phyloP scores from a whole-genome alignment of 2,797 vertebrate genomes.

The Sebastes ruberrimus region DNA sequence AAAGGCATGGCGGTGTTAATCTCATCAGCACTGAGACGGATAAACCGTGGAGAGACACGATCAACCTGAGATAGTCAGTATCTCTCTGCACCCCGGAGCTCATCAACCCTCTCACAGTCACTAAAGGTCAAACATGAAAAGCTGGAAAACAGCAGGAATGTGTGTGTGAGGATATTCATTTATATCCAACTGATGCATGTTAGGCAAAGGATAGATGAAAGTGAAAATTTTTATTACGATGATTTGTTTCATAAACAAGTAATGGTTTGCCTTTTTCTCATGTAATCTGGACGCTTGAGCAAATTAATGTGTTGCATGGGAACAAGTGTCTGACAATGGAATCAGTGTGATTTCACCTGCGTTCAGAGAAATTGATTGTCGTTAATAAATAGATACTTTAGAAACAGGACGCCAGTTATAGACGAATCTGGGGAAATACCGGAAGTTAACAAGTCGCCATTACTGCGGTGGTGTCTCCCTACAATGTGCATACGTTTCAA shows the following conservation, averaged over 20 bases:
- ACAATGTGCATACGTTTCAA: too few relatives aligned
- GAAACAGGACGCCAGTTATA: not conserved
- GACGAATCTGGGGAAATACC: too few relatives aligned
- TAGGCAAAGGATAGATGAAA: not conserved
- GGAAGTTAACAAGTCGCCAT: too few relatives aligned
- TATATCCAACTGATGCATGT: not conserved
- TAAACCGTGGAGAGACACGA: constrained; percentile 45
- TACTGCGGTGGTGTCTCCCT: too few relatives aligned
- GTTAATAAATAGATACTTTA: not conserved
- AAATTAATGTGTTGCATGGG: not conserved
- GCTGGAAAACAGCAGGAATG: not conserved
- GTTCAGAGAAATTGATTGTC: not conserved
- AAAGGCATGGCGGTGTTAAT: constrained; percentile 45
- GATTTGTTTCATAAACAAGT: not conserved
- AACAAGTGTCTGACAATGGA: not conserved
- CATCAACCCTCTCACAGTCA: constrained; percentile 33
- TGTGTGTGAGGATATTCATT: not conserved
- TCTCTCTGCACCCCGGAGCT: constrained; percentile 23
- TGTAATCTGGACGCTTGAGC: not conserved
- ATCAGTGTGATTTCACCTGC: not conserved
- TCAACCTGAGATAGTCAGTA: constrained; percentile 46
- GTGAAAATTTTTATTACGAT: too few relatives aligned
- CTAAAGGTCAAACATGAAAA: constrained; percentile 32
- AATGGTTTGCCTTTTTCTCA: not conserved
- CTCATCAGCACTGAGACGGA: constrained; percentile 60